Evolutionary conservation across 2,113 vertebrate species (phyloP).

Genomic region (Pelecanoides urinatrix): DNA sequence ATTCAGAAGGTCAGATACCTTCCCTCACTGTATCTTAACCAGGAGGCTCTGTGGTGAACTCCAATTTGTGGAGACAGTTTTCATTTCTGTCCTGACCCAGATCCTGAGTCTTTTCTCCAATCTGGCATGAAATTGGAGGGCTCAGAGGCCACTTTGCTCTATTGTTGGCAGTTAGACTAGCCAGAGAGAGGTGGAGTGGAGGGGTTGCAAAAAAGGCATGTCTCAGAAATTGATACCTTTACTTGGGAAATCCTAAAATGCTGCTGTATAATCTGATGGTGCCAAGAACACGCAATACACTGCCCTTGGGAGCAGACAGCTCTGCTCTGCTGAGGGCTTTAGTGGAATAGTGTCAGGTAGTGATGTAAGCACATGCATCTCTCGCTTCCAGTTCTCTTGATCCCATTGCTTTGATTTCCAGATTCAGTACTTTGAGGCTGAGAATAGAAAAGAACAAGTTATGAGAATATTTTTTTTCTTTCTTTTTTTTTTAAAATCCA

Average conservation of each 20-base stretch:
- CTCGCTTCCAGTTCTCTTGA: neutral
- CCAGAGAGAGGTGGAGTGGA: neutral
- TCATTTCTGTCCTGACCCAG: neutral
- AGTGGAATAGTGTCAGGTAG: accelerated
- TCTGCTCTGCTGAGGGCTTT: neutral
- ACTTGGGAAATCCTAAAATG: neutral
- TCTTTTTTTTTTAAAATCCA: accelerated
- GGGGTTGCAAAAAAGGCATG: neutral
- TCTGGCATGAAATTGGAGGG: neutral
- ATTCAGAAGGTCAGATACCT: neutral
- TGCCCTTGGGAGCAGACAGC: neutral
- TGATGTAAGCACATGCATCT: neutral
- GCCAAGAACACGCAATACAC: neutral
- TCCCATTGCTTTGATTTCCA: neutral
- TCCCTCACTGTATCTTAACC: neutral
- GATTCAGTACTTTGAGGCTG: neutral
- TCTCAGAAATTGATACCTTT: neutral
- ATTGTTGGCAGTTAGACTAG: neutral
- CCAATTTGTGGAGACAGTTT: neutral
- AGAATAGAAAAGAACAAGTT: neutral
- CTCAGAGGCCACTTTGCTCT: neutral
- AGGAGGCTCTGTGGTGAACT: neutral
- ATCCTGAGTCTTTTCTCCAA: neutral
- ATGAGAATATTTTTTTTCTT: neutral
- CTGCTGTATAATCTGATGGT: neutral